Percentiles rank a stretch among this genome's conserved stretches.
Evolutionary conservation across 2,797 vertebrate species (phyloP).

Genomic region (Danio tinwini): DNA sequence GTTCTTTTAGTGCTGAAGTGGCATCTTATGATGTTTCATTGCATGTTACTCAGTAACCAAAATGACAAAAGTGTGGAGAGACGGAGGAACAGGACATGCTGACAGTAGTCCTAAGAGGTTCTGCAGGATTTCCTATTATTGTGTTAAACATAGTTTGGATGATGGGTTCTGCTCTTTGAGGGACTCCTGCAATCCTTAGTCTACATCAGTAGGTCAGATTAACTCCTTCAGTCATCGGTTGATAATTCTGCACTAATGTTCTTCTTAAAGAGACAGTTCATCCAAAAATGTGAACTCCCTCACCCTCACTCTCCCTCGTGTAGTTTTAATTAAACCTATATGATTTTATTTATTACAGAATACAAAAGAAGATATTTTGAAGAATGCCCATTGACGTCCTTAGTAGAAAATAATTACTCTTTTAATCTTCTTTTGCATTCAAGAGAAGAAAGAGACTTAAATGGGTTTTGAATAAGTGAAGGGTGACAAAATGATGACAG

Average conservation of each 20-base stretch:
- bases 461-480: too few relatives aligned
- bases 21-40: conserved; percentile 16
- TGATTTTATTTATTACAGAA: too few relatives aligned
- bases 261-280: neutral
- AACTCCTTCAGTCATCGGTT: neutral
- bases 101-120: conserved; percentile 25
- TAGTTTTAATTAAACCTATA: too few relatives aligned
- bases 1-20: neutral
- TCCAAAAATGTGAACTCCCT: too few relatives aligned
- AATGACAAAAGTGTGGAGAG: neutral
- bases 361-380: too few relatives aligned
- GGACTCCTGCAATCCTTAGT: neutral
- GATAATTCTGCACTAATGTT: neutral
- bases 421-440: too few relatives aligned
- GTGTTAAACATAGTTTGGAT: conserved; percentile 10
- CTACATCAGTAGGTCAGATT: neutral
- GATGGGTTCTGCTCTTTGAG: conserved; percentile 4
- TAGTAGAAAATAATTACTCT: too few relatives aligned
- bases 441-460: too few relatives aligned
- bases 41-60: conserved; percentile 39
- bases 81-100: conserved; percentile 32
- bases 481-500: too few relatives aligned
- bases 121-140: conserved; percentile 35
- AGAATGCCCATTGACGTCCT: too few relatives aligned
- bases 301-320: too few relatives aligned